Base-by-base conservation (phyloP, 2,888 invertebrate genomes). In the Bhutanitis thaidina region DNA sequence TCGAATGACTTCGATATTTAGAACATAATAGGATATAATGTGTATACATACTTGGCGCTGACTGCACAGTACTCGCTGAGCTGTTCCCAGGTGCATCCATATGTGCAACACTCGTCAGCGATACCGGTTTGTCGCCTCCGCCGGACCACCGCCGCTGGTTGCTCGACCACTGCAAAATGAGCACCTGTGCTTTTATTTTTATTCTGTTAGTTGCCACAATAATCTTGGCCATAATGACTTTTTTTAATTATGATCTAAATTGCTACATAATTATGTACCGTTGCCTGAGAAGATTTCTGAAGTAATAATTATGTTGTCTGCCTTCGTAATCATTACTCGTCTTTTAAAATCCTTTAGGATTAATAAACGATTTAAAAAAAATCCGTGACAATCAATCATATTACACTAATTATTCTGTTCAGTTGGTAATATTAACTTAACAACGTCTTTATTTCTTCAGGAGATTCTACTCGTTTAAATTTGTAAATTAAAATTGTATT, bases 41-140 rank as follows among this genome's bases (percentile, higher is more conserved):
- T 35, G 14, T 14, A 49, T 45, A 65, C 81, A 77, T 69, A 88
- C 87, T 75, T 77, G 37, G 80, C 77, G 60, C 77, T 85, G 45
- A 85, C 72, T n/a, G 84, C 80, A 62, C 89, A 89, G 63, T 88
- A 89, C 61, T 82, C 78, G 62, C 66, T 78, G 52, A 88, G 79
- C 53, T 87, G 81, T 45, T 79, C 74, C 77, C 74, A 77, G 3
- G 81, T 82, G 64, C 89, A 89, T 8, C 85, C 84, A 52, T 74
- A 69, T 25, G 74, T 71, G 64, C 88, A 89, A 67, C 89, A 88
- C 62, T 87, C 80, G 58, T 89, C 88, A 29, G 82, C 87, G 56
- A 88, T 89, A 52, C 88, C 85, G 34, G 75, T 67, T 49, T 82
- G 75, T 55, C 88, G 71, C 64, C 73, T 78, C 56, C 80, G 76